Conservation (phyloP, 1,140 invertebrate species). For the Watersipora subatra region DNA sequence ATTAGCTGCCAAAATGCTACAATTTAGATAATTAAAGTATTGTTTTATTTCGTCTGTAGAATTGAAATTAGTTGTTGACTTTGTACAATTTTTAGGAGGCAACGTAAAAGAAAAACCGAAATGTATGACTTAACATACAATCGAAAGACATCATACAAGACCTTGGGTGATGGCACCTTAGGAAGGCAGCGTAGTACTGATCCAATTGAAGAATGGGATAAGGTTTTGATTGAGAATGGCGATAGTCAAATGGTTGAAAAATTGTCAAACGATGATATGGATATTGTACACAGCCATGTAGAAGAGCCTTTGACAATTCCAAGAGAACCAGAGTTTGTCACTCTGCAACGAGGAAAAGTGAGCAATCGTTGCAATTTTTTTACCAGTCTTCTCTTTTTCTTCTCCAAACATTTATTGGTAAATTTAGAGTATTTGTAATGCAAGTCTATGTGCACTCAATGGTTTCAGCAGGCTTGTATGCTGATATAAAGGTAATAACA, state of each 20-base stretch:
- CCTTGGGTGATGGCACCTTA: neutral
- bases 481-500: no score
- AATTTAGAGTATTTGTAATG: no score
- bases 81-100: neutral
- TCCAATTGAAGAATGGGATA: neutral
- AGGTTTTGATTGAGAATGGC: neutral
- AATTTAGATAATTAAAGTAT: neutral
- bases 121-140: neutral
- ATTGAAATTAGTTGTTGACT: neutral
- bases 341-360: neutral
- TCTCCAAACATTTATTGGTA: no score
- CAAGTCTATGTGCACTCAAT: no score
- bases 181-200: neutral
- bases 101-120: neutral
- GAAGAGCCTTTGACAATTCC: neutral
- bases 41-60: neutral
- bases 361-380: no score
- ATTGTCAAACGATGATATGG: neutral
- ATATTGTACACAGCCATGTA: neutral
- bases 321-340: neutral
- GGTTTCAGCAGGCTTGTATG: no score
- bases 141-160: neutral
- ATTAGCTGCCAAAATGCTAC: neutral
- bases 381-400: no score
- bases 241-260: neutral